A percentile compares a stretch with the other conserved stretches of the same genome.
phyloP scores from a whole-genome alignment of 2,888 invertebrate genomes.

The Drosophila trichaetosa region DNA sequence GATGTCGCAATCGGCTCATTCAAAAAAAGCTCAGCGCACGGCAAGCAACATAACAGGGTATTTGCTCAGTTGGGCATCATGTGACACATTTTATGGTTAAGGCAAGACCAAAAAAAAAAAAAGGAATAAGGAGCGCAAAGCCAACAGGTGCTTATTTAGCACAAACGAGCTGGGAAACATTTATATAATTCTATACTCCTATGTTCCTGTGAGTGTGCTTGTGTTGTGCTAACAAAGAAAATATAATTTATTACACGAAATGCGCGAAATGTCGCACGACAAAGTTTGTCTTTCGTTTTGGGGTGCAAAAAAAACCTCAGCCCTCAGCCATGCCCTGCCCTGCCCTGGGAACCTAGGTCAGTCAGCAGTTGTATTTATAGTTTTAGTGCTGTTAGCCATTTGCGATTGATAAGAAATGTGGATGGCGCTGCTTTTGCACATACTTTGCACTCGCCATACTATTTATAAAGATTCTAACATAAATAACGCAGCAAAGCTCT shows the following conservation, averaged over 20 bases:
- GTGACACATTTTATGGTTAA: conserved; percentile 24
- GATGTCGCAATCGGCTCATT: background rate
- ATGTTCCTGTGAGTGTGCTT: conserved; percentile 40
- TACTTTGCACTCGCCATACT: conserved; percentile 49
- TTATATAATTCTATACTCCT: background rate
- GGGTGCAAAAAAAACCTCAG: conserved; percentile 21
- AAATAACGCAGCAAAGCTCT: conserved; percentile 35
- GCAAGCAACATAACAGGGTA: conserved; percentile 17
- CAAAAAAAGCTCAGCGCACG: background rate
- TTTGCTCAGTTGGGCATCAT: conserved; percentile 12
- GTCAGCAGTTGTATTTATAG: conserved; percentile 63
- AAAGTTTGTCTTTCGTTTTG: conserved; percentile 29
- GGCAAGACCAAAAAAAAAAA: conserved; percentile 11
- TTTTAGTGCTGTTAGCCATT: conserved; percentile 53
- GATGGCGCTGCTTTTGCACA: conserved; percentile 61
- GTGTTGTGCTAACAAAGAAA: conserved; percentile 54
- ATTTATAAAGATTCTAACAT: conserved; percentile 61
- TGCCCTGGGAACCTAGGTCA: conserved; percentile 1
- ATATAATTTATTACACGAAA: conserved; percentile 71
- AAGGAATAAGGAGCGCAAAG: conserved; percentile 44
- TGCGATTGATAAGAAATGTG: conserved; percentile 67
- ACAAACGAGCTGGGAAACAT: conserved; percentile 46
- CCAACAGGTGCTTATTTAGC: conserved; percentile 76
- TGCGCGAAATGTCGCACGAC: conserved; percentile 64
- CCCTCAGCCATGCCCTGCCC: conserved; percentile 27